Evolutionary conservation across 2,797 vertebrate genomes (phyloP).

Genomic region (Gallinago stenura): DNA sequence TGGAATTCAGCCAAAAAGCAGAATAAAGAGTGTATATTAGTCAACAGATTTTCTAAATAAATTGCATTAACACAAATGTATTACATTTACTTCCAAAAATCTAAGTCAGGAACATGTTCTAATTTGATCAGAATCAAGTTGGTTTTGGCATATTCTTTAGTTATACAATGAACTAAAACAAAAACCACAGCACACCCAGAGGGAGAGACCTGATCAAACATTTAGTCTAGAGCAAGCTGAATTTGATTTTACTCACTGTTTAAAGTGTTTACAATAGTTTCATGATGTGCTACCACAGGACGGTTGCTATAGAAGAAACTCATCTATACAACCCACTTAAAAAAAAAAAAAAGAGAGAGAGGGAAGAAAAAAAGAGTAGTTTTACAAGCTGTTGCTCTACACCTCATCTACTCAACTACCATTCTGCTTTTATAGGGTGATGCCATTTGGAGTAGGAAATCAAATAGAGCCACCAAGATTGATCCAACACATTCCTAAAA

Average conservation of each 20-base stretch:
- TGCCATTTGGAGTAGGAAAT: background rate
- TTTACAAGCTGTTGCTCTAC: background rate
- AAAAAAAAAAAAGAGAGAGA: background rate
- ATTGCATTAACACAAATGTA: background rate
- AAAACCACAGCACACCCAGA: slow-evolving; percentile 17
- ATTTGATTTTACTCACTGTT: background rate
- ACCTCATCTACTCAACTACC: background rate
- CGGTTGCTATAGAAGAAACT: background rate
- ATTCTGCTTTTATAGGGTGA: background rate
- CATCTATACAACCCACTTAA: background rate
- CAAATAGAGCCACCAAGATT: background rate
- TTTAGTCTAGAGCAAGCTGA: background rate
- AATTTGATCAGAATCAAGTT: slow-evolving; percentile 8
- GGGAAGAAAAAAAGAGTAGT: too few relatives aligned
- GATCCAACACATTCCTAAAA: background rate
- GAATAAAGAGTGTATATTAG: background rate
- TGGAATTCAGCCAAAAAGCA: background rate
- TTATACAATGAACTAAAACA: background rate
- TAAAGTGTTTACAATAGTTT: background rate
- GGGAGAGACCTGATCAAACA: slow-evolving; percentile 24
- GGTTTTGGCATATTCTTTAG: slow-evolving; percentile 15
- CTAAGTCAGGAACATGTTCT: background rate
- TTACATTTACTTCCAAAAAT: background rate
- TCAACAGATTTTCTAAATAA: background rate
- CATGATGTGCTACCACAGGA: background rate